phyloP scores from a whole-genome alignment of 1,140 invertebrate genomes.

The Heliothis subflexa region DNA sequence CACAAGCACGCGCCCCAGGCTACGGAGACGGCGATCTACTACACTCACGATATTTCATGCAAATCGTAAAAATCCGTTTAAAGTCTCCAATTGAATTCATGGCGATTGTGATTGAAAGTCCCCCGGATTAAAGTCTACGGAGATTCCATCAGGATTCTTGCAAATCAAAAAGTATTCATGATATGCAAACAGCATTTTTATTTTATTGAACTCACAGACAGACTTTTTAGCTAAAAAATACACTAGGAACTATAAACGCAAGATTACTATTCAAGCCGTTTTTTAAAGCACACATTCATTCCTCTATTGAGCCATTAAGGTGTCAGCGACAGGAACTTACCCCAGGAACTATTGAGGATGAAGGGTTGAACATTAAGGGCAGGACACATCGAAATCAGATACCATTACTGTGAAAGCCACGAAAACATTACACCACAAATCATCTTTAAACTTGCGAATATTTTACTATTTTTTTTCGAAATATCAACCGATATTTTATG shows the following conservation, averaged over 20 bases:
- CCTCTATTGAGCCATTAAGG: conserved; percentile 45
- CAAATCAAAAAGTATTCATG: conserved; percentile 23
- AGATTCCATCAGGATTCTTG: conserved; percentile 17
- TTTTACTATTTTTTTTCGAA: background rate
- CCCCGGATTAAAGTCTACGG: conserved; percentile 21
- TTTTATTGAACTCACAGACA: background rate
- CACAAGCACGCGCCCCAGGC: conserved; percentile 14
- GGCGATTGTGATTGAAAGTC: conserved; percentile 42
- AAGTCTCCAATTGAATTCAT: conserved; percentile 43
- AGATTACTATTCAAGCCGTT: background rate
- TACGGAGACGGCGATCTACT: conserved; percentile 15
- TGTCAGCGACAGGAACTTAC: conserved; percentile 39
- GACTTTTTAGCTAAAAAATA: background rate
- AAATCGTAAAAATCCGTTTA: conserved; percentile 56
- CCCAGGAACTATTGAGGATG: conserved; percentile 4
- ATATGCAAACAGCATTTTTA: conserved; percentile 22
- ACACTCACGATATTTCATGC: conserved; percentile 51
- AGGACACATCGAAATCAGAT: no score
- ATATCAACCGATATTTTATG: background rate
- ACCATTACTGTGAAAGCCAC: no score
- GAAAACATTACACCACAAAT: background rate
- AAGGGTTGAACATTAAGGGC: no score
- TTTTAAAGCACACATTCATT: conserved; percentile 36
- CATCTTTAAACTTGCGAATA: background rate
- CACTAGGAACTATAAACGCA: background rate